Percentiles rank a stretch among this genome's conserved stretches.
These are phyloP conservation scores for Pampus argenteus DNA, from an alignment of 2,797 vertebrate species.

Conservation along the genomic window DNA sequence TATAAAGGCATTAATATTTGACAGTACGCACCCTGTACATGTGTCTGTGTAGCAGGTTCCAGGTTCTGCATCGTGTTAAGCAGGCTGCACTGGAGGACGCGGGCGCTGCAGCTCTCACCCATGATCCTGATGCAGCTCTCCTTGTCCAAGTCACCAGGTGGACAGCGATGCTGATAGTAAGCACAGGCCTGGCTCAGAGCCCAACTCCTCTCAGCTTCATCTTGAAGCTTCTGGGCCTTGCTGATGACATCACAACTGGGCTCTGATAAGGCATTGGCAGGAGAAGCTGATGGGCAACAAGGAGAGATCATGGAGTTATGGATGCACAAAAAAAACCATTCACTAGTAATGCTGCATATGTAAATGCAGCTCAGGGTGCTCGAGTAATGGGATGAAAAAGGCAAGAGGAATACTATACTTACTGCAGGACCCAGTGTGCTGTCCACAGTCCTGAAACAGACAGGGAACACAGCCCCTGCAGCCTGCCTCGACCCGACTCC, in stretches of 20 bases:
- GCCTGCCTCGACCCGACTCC: slow-evolving; percentile 75
- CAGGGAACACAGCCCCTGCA: slow-evolving; percentile 87
- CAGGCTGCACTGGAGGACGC: slow-evolving; percentile 86
- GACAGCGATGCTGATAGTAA: slow-evolving; percentile 87
- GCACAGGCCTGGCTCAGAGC: slow-evolving; percentile 89
- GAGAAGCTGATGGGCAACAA: slow-evolving; percentile 62
- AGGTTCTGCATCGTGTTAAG: slow-evolving; percentile 86
- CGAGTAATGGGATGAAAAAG: neutral
- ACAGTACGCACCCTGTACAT: slow-evolving; percentile 74
- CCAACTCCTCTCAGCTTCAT: slow-evolving; percentile 87
- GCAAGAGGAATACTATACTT: slow-evolving; percentile 41
- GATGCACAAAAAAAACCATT: neutral
- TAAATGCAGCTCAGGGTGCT: no score
- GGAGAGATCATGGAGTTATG: neutral
- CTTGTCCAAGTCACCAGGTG: slow-evolving; percentile 59
- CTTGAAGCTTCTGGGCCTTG: slow-evolving; percentile 81
- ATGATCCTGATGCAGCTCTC: slow-evolving; percentile 85
- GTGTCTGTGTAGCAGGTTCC: slow-evolving; percentile 80
- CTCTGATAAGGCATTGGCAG: slow-evolving; percentile 68
- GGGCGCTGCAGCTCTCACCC: slow-evolving; percentile 87
- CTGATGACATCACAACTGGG: slow-evolving; percentile 88
- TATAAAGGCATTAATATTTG: neutral
- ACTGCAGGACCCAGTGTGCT: slow-evolving; percentile 82
- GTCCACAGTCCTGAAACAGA: slow-evolving; percentile 89
- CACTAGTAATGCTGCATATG: neutral